phyloP scores from a whole-genome alignment of 2,113 vertebrate species.

The Verasper variegatus region DNA sequence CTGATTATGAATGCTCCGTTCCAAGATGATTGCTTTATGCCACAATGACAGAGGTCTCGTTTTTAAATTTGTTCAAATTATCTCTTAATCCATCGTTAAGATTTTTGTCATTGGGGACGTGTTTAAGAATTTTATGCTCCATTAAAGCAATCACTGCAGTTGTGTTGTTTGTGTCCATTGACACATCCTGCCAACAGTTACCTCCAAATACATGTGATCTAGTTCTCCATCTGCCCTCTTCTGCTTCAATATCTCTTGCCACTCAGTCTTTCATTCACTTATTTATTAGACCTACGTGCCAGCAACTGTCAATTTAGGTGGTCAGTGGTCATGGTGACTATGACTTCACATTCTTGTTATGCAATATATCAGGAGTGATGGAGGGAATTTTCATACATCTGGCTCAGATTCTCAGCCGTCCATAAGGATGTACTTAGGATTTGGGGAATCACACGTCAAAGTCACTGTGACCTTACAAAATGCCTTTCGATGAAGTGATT shows the following conservation, averaged over 20 bases:
- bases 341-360: neutral
- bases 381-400: no score
- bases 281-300: no score
- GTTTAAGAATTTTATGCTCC: neutral
- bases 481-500: no score
- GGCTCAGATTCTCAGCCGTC: no score
- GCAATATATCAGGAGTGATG: neutral
- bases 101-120: no score
- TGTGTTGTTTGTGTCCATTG: neutral
- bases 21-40: neutral
- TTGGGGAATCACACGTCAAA: no score
- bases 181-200: neutral
- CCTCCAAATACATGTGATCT: constrained; percentile 1
- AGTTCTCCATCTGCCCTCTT: neutral
- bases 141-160: neutral
- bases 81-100: neutral
- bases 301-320: neutral
- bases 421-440: no score
- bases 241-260: no score
- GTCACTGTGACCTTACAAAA: no score
- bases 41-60: neutral
- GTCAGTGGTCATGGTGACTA: neutral
- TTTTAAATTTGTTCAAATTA: neutral
- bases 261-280: no score
- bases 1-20: neutral